Conservation (phyloP, 2,888 invertebrate genomes). For the Tetramorium bicarinatum region DNA sequence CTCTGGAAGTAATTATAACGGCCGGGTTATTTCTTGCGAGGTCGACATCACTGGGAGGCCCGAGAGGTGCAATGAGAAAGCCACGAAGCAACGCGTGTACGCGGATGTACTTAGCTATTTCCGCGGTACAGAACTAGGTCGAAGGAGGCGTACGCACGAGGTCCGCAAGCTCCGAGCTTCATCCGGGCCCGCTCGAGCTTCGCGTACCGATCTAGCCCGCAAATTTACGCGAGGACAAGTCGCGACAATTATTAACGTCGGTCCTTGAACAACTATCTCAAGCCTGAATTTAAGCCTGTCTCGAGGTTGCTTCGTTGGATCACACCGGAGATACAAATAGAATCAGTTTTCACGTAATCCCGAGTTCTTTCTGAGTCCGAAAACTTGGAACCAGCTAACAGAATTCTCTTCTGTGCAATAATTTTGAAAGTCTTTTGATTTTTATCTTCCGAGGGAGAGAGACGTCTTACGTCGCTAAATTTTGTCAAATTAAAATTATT, state of each 20-base stretch:
- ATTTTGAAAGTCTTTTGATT: not conserved
- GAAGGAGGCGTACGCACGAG: constrained; percentile 62
- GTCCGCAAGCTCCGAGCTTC: constrained; percentile 40
- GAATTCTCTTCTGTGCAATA: not conserved
- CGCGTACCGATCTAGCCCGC: constrained; percentile 24
- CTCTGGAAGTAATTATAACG: constrained; percentile 64
- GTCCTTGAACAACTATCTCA: constrained; percentile 46
- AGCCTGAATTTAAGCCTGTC: constrained; percentile 32
- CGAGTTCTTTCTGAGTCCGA: not conserved
- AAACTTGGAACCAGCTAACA: constrained; percentile 3
- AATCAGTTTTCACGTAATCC: constrained; percentile 15
- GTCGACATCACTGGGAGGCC: constrained; percentile 43
- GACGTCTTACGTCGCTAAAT: not conserved
- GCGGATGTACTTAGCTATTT: constrained; percentile 76
- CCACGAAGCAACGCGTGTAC: constrained; percentile 56
- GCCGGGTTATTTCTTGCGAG: constrained; percentile 68
- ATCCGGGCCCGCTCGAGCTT: constrained; percentile 38
- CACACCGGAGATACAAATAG: constrained; percentile 26
- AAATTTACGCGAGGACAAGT: constrained; percentile 47
- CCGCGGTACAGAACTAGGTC: constrained; percentile 79
- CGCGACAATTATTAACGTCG: constrained; percentile 49
- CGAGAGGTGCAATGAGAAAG: constrained; percentile 73
- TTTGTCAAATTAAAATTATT: constrained; percentile 6
- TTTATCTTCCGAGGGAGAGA: not conserved
- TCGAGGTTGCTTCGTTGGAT: constrained; percentile 44